Evolutionary conservation across 2,797 vertebrate genomes (phyloP).

Genomic region (Falco rusticolus): DNA sequence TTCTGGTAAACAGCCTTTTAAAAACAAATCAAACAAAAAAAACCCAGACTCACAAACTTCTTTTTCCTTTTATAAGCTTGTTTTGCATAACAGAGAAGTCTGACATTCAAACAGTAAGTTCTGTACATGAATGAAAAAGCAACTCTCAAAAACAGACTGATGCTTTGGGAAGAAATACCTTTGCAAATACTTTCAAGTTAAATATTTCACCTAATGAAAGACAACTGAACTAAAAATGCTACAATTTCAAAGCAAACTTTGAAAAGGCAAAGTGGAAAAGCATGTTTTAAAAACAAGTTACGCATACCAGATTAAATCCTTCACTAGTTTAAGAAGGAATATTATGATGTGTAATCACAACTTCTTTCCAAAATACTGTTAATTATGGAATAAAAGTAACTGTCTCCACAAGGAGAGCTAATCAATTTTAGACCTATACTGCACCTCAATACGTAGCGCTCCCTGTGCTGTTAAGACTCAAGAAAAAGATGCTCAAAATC

Average conservation of each 20-base stretch:
- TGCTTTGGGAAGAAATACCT: not conserved
- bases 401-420: not conserved
- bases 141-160: not conserved
- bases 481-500: not conserved
- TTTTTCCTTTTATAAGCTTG: not conserved
- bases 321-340: not conserved
- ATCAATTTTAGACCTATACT: not conserved
- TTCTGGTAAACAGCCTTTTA: not conserved
- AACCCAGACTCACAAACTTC: not conserved
- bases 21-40: not conserved
- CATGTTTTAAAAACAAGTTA: not conserved
- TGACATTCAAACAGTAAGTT: not conserved
- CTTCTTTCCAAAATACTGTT: not conserved
- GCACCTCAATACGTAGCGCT: rapidly evolving
- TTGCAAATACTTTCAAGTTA: no score
- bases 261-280: not conserved
- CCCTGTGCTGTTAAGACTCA: not conserved
- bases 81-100: not conserved
- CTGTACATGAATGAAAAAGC: not conserved
- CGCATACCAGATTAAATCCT: not conserved
- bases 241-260: not conserved
- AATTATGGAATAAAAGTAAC: not conserved
- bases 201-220: not conserved
- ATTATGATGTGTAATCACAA: not conserved
- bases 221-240: not conserved